A percentile compares a stretch with the other conserved stretches of the same genome.
Conservation (phyloP, 2,888 invertebrate species). For the Theodoxus fluviatilis region DNA sequence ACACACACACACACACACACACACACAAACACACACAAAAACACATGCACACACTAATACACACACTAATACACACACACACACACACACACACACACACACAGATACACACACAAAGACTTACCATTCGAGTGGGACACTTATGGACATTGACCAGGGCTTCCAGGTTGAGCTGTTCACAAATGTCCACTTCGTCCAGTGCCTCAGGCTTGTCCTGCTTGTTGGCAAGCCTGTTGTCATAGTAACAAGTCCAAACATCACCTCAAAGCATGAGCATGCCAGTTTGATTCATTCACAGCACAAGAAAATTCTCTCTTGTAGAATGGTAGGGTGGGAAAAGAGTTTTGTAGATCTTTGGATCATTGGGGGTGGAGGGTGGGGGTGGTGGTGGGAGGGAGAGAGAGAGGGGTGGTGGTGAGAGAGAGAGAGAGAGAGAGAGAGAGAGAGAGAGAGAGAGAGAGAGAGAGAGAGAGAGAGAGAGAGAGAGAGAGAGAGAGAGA, state of each 20-base stretch:
- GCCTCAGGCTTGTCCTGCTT: constrained; percentile 84
- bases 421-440: too few relatives aligned
- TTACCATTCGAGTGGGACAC: constrained; percentile 79
- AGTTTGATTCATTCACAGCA: too few relatives aligned
- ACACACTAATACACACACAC: neutral
- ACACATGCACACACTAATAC: neutral
- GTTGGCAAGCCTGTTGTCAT: constrained; percentile 80
- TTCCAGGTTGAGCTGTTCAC: constrained; percentile 80
- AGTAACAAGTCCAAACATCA: neutral
- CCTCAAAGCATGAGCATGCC: too few relatives aligned
- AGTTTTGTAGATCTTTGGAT: too few relatives aligned
- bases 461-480: too few relatives aligned
- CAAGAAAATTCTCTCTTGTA: too few relatives aligned
- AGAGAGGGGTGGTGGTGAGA: too few relatives aligned
- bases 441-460: too few relatives aligned
- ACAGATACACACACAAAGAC: constrained; percentile 24
- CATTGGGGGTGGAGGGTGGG: too few relatives aligned
- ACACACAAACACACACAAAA: neutral
- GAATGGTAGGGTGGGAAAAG: too few relatives aligned
- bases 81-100: neutral
- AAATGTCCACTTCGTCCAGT: constrained; percentile 83
- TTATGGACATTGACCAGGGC: constrained; percentile 77
- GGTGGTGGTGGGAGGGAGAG: too few relatives aligned
- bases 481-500: too few relatives aligned
- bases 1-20: neutral